Evolutionary conservation across 1,140 invertebrate genomes (phyloP).

Genomic region (Copidosoma floridanum): DNA sequence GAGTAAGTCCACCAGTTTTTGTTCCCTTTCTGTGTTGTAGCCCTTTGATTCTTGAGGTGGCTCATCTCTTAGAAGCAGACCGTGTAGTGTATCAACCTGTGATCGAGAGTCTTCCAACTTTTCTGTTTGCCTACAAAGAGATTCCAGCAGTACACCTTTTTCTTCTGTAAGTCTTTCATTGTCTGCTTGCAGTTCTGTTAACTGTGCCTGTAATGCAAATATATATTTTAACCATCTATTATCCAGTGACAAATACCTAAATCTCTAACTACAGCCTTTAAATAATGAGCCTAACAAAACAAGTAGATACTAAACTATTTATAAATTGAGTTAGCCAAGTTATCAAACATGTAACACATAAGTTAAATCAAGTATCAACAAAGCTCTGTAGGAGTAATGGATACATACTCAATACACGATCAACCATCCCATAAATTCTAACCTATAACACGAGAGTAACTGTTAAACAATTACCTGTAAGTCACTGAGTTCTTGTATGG

Average conservation of each 20-base stretch:
- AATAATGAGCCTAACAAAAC: slow-evolving; percentile 1
- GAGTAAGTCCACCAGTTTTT: slow-evolving; percentile 80
- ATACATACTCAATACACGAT: no score
- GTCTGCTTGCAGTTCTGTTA: slow-evolving; percentile 82
- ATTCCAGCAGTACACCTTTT: slow-evolving; percentile 84
- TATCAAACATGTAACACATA: no score
- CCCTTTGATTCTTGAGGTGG: slow-evolving; percentile 60
- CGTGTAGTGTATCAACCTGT: slow-evolving; percentile 72
- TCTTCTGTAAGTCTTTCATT: slow-evolving; percentile 85
- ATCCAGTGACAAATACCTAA: no score
- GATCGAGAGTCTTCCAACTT: slow-evolving; percentile 81
- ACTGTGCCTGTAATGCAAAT: slow-evolving; percentile 61
- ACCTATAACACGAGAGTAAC: no score
- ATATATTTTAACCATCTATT: no score
- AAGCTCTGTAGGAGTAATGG: no score
- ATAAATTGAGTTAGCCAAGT: no score
- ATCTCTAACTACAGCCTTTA: no score
- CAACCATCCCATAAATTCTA: no score
- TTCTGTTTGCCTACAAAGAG: slow-evolving; percentile 87
- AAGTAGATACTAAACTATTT: neutral
- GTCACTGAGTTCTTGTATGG: slow-evolving; percentile 87
- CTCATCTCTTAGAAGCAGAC: slow-evolving; percentile 65
- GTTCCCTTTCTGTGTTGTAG: slow-evolving; percentile 72
- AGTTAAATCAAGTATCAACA: no score
- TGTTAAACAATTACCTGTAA: slow-evolving; percentile 60